Base-by-base conservation (phyloP, 2,888 invertebrate species). In the Hoplodrina ambigua region DNA sequence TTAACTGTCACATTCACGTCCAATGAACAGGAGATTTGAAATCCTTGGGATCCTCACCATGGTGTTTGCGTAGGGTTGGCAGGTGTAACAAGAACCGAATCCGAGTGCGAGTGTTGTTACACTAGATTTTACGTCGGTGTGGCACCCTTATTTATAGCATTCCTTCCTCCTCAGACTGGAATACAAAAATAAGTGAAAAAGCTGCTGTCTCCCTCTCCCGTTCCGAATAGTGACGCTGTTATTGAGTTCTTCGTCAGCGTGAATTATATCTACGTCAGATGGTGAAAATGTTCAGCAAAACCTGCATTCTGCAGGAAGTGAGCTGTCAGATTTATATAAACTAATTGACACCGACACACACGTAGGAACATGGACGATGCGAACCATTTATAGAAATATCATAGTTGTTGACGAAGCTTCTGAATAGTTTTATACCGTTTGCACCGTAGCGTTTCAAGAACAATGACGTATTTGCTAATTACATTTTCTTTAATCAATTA, bases 91-190 rank as follows among this genome's bases (percentile, higher is more conserved):
- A 94, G 95, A 95, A 96, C 96, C 90, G 94, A 94, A 94, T 91
- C 91, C 90, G 95, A 94, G 94, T 95, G 96, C 96, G 96, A 95
- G 94, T 96, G 95, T 90, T 93, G 93, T 94, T 94, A 95, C 96
- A 96, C 96, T 96, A 93, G 90, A 91, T 89, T 92, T 90, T 88
- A 89, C 91, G 89, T 90, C 88, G 88, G 89, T 85, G 82, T 89
- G 87, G 89, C 91, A 94, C 95, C 95, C 94, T 91, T 96, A 96
- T 96, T 95, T 96, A 96, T 96, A 96, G 89, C 91, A 93, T 91
- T 92, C 91, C 90, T 84, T 82, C 84, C 78, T 83, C 78, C 86
- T 84, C 83, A 85, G 90, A 90, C 89, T 89, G 88, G 91, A 92
- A 94, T 94, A 94, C 94, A 88, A 94, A 95, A 95, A 95, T 96